Conservation (phyloP, 1,140 invertebrate genomes). For the Rhagoletis pomonella region DNA sequence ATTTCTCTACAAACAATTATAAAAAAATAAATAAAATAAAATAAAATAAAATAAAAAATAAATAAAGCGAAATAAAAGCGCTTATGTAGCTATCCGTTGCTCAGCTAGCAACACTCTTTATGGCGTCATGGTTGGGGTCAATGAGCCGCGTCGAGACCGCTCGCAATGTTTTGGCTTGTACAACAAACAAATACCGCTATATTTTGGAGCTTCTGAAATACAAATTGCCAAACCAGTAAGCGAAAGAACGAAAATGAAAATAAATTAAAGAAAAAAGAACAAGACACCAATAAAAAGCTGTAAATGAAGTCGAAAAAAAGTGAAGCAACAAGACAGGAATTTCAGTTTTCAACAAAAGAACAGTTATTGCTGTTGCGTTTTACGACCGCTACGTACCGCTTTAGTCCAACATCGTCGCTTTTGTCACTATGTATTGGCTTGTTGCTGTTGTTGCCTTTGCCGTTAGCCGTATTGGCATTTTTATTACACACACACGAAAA, state of each 20-base stretch:
- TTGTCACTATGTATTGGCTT: neutral
- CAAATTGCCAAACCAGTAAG: slow-evolving; percentile 40
- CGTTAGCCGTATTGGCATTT: slow-evolving; percentile 32
- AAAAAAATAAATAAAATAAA: neutral
- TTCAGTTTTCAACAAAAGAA: slow-evolving; percentile 35
- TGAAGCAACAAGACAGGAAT: slow-evolving; percentile 30
- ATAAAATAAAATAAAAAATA: neutral
- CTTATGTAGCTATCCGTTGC: neutral
- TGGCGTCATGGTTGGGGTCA: slow-evolving; percentile 32
- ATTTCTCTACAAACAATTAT: neutral
- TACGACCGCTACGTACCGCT: slow-evolving; percentile 15
- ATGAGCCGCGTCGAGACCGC: slow-evolving; percentile 20
- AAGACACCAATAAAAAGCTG: neutral
- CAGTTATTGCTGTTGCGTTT: slow-evolving; percentile 47
- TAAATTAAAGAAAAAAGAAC: neutral
- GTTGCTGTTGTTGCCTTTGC: slow-evolving; percentile 6
- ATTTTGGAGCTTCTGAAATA: slow-evolving; percentile 38
- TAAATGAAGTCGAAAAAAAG: slow-evolving; percentile 2
- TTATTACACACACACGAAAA: slow-evolving; percentile 41
- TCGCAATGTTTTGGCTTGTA: slow-evolving; percentile 45
- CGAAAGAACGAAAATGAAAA: slow-evolving; percentile 47
- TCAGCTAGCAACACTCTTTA: neutral
- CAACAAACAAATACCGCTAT: slow-evolving; percentile 20
- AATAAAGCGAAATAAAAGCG: neutral
- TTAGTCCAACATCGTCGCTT: neutral